Evolutionary conservation across 2,113 vertebrate species (phyloP), one percentile per base, ranked within the genome.

Genomic region (Nesoenas mayeri): DNA sequence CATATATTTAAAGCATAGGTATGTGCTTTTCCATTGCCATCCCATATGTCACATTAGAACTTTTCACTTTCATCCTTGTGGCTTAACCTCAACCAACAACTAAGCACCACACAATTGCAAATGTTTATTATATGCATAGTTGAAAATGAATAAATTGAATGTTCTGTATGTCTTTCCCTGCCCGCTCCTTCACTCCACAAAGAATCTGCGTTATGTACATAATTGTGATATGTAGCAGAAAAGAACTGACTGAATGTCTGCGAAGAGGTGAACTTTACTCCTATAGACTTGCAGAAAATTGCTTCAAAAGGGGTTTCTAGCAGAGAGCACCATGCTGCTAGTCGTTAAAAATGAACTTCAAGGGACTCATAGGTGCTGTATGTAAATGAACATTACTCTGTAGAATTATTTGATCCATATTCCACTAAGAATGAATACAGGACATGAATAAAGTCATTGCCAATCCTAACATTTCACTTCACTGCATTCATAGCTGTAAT

Each of bases 381-480:
- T 78, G 44, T 60, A 95, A 93, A 83, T 80, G 10, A 95, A 66
- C 82, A 77, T 91, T 82, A 75, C 54, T 80, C 56, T 83, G 62
- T 80, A 72, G 74, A 92, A 95, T 88, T 92, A 88, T 82, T 89
- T 73, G 72, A 83, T 95, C 79, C 26, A 31, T 87, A 93, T 91
- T 94, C 73, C 64, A 82, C 48, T 57, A 53, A 84, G 77, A 50
- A 60, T 0, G 3, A 92, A 70, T 72, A 82, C 10, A 80, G 48
- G 79, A 75, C 8, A 24, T 61, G 80, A 96, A 96, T 93, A 94
- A 47, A 95, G 64, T 96, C 83, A 91, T 93, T 94, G 32, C 66
- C 40, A 88, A 19, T 80, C 53, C 58, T 85, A 93, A 84, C 50
- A 91, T 88, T 95, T 91, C 89, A 73, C 50, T 94, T 79, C 17